phyloP scores from a whole-genome alignment of 2,888 invertebrate genomes.

The Anoplius nigerrimus region DNA sequence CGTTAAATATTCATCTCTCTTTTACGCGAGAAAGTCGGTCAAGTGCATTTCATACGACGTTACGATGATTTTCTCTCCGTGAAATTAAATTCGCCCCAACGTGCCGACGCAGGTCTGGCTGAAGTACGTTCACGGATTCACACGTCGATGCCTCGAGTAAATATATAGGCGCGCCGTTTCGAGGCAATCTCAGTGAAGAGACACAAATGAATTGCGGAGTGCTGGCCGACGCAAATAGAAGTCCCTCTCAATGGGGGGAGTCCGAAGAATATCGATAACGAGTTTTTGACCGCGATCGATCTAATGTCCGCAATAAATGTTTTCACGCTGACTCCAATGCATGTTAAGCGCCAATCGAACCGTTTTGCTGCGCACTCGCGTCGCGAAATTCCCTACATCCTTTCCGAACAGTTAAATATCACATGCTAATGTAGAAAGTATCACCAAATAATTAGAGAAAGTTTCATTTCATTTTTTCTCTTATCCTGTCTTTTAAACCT shows the following conservation, averaged over 20 bases:
- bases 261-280: conserved; percentile 35
- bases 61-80: conserved; percentile 26
- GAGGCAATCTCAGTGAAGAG: conserved; percentile 37
- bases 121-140: background rate
- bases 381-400: too few relatives aligned
- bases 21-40: conserved; percentile 18
- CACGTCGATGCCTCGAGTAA: conserved; percentile 26
- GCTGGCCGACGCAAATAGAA: conserved; percentile 40
- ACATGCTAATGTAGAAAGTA: too few relatives aligned
- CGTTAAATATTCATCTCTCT: background rate
- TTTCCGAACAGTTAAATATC: too few relatives aligned
- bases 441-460: too few relatives aligned
- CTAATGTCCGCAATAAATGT: background rate
- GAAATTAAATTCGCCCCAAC: conserved; percentile 35
- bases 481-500: too few relatives aligned
- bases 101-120: conserved; percentile 23
- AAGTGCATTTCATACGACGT: conserved; percentile 36
- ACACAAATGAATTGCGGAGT: conserved; percentile 43
- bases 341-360: too few relatives aligned
- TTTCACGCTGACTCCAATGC: too few relatives aligned
- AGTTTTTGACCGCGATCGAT: conserved; percentile 16
- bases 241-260: conserved; percentile 34
- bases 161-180: conserved; percentile 37
- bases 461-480: too few relatives aligned
- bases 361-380: too few relatives aligned